Evolutionary conservation across 2,113 vertebrate species (phyloP).

Genomic region (Campylomormyrus tamandua): DNA sequence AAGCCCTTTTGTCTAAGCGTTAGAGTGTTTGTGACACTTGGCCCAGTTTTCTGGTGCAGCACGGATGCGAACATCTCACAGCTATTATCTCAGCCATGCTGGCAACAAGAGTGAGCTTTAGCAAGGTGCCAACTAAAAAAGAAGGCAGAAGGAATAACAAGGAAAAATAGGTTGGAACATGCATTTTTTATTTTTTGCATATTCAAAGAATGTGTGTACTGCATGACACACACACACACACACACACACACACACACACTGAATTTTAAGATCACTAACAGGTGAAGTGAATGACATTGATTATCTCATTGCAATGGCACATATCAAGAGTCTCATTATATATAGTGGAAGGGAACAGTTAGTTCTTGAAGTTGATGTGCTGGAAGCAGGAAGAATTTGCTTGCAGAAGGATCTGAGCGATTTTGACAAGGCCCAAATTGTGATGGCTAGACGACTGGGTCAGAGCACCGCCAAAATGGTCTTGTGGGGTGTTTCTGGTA

Average conservation of each 20-base stretch:
- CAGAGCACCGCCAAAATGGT: background rate
- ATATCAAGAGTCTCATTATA: background rate
- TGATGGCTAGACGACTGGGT: background rate
- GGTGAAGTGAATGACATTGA: background rate
- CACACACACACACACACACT: background rate
- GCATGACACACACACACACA: background rate
- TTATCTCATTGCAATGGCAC: background rate
- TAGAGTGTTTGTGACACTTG: conserved; percentile 59
- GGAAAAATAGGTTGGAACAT: conserved; percentile 36
- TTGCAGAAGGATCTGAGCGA: background rate
- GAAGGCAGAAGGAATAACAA: conserved; percentile 55
- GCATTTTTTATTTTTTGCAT: conserved; percentile 50
- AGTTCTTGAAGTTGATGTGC: background rate
- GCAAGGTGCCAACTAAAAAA: conserved; percentile 56
- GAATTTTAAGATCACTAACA: background rate
- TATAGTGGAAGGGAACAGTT: background rate
- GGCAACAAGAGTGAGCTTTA: conserved; percentile 52
- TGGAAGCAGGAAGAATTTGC: background rate
- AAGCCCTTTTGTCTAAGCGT: conserved; percentile 48
- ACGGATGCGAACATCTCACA: conserved; percentile 62
- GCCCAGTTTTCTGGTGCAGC: conserved; percentile 59
- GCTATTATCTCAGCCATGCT: conserved; percentile 64
- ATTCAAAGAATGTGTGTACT: background rate
- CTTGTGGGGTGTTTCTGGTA: background rate
- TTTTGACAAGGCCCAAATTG: background rate